phyloP scores from a whole-genome alignment of 2,888 invertebrate species.

The Pelosia muscerda region DNA sequence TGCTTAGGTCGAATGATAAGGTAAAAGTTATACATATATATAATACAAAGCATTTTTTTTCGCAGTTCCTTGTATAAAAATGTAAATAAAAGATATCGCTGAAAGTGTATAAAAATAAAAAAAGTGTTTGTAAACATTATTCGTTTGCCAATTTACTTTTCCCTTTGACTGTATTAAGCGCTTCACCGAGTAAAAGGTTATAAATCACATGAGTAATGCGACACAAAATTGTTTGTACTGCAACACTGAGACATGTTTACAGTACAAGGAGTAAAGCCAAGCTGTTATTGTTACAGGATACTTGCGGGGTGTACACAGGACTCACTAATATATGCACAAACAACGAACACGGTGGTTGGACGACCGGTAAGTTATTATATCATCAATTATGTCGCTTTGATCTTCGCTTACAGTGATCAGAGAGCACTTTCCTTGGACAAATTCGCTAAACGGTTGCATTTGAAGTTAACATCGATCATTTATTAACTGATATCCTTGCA shows the following conservation, averaged over 20 bases:
- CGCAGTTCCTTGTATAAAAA: not conserved
- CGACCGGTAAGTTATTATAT: constrained; percentile 67
- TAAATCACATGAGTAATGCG: constrained; percentile 52
- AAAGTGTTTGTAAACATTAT: not conserved
- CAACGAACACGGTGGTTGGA: constrained; percentile 69
- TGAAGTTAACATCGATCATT: constrained; percentile 35
- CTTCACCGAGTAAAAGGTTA: constrained; percentile 49
- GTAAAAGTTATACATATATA: too few relatives aligned
- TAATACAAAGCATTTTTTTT: too few relatives aligned
- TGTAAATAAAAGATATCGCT: not conserved
- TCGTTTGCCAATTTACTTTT: not conserved
- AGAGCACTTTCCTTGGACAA: constrained; percentile 37
- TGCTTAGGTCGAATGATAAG: too few relatives aligned
- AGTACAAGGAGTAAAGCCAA: constrained; percentile 22
- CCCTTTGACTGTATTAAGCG: constrained; percentile 18
- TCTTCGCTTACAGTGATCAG: constrained; percentile 41
- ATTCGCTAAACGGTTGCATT: constrained; percentile 27
- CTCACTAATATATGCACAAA: constrained; percentile 68
- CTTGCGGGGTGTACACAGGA: constrained; percentile 66
- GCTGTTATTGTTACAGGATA: constrained; percentile 72
- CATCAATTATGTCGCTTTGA: constrained; percentile 49
- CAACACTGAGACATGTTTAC: constrained; percentile 5
- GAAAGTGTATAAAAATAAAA: not conserved
- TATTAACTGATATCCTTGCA: constrained; percentile 25
- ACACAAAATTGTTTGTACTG: constrained; percentile 30